A percentile compares a stretch with the other conserved stretches of the same genome.
Conservation (phyloP, 2,113 vertebrate species). For the Antennarius striatus region DNA sequence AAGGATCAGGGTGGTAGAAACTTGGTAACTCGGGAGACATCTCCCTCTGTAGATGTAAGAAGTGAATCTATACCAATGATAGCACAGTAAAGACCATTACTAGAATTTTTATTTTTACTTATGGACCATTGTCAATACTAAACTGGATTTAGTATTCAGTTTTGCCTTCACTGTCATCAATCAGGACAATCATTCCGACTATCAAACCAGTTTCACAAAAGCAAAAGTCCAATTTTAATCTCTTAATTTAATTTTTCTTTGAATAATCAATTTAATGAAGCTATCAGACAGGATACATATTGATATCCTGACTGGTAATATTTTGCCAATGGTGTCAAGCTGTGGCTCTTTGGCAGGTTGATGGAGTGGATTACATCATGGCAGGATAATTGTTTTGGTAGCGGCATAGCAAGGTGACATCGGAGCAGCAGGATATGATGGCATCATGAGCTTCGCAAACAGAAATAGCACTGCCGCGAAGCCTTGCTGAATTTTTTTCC, state of each 20-base stretch:
- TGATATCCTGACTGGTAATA: background rate
- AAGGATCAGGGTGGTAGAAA: no score
- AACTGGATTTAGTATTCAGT: background rate
- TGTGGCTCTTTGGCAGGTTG: constrained; percentile 2
- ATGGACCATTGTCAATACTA: no score
- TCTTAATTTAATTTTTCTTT: background rate
- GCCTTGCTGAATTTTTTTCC: constrained; percentile 20
- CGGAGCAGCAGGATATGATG: constrained; percentile 41
- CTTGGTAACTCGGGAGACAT: no score
- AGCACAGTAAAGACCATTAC: no score
- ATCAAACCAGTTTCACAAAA: no score
- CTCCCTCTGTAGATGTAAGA: no score
- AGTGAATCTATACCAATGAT: no score
- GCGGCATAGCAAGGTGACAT: constrained; percentile 56
- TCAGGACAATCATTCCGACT: no score
- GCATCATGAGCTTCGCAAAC: constrained; percentile 50
- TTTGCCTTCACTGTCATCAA: no score
- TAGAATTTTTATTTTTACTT: no score
- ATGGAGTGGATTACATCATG: constrained; percentile 58
- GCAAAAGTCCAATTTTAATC: no score
- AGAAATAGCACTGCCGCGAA: constrained; percentile 62
- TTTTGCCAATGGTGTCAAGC: constrained; percentile 36
- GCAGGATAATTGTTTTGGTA: constrained; percentile 62
- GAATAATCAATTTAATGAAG: background rate
- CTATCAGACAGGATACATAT: background rate